These are phyloP conservation scores for Ochropleura leucogaster DNA, from an alignment of 2,888 invertebrate genomes.

Conservation along the genomic window DNA sequence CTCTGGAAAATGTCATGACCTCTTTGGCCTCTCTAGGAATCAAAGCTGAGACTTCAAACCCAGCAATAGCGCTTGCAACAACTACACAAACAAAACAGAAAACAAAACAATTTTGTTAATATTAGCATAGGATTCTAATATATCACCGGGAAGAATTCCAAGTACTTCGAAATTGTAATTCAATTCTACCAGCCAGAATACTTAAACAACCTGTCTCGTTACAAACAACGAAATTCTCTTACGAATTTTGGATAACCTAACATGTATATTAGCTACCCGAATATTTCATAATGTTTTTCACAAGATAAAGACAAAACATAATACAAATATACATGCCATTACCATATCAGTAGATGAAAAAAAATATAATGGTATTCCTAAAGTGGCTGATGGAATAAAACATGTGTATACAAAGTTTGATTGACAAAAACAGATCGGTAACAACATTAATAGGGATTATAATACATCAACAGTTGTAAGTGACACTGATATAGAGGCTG, in stretches of 20 bases:
- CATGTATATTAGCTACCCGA: background rate
- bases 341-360: constrained; percentile 29
- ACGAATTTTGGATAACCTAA: background rate
- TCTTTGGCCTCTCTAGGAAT: background rate
- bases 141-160: background rate
- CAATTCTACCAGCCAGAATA: constrained; percentile 10
- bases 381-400: constrained; percentile 31
- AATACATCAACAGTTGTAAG: constrained; percentile 34
- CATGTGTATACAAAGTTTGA: constrained; percentile 26
- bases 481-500: constrained; percentile 60
- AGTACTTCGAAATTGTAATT: constrained; percentile 25
- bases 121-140: background rate
- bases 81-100: background rate
- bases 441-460: constrained; percentile 35
- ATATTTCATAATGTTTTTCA: constrained; percentile 16
- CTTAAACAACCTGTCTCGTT: background rate
- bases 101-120: background rate
- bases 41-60: background rate
- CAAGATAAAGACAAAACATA: constrained; percentile 14
- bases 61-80: background rate
- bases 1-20: too few relatives aligned
- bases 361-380: constrained; percentile 26
- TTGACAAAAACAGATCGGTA: constrained; percentile 49
- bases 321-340: constrained; percentile 38
- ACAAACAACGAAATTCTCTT: background rate